Evolutionary conservation across 2,113 vertebrate genomes (phyloP), one percentile per base, ranked within the genome.

Genomic region (Cyphomyrus discorhynchus): DNA sequence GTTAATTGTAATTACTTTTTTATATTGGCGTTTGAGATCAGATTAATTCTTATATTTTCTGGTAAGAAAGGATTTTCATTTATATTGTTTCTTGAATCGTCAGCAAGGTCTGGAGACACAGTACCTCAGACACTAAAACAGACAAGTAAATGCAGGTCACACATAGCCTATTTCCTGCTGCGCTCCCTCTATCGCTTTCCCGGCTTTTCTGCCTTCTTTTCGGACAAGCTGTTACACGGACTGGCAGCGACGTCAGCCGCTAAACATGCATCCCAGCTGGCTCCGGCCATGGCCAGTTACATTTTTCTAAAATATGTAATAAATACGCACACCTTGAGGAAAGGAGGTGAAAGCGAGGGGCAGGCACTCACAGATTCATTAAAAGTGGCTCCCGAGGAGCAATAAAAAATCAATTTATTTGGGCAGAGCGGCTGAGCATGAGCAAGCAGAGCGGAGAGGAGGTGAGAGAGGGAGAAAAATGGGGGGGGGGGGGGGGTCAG

Each of bases 321-420:
- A 88, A 49, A 82, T 42, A 35, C 70, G 80, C 15, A 53, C 27
- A 53, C 70, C 13, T 21, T 19, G 74, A 49, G 66, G 46, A 80
- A 89, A 80, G 45, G 92, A 92, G 86, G 93, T 92, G 93, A 95
- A 94, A 95, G 95, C 93, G 90, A 94, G 93, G 93, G 94, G 92
- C 94, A 95, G 95, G 95, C 92, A 96, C 96, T 95, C 96, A 96
- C 95, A 94, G 95, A 96, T 95, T 96, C 96, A 97, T 96, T 96
- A 96, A 96, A 94, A 93, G 93, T 58, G 92, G 92, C 95, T 95
- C 95, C 95, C 94, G 94, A 96, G 95, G 95, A 95, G 93, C 94
- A 94, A 96, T 96, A 96, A 96, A 96, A 96, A 96, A 96, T 96
- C 96, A 96, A 97, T 97, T 96, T 96, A 95, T 96, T 95, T 95